phyloP scores from a whole-genome alignment of 2,797 vertebrate species.

The Muscicapa striata region DNA sequence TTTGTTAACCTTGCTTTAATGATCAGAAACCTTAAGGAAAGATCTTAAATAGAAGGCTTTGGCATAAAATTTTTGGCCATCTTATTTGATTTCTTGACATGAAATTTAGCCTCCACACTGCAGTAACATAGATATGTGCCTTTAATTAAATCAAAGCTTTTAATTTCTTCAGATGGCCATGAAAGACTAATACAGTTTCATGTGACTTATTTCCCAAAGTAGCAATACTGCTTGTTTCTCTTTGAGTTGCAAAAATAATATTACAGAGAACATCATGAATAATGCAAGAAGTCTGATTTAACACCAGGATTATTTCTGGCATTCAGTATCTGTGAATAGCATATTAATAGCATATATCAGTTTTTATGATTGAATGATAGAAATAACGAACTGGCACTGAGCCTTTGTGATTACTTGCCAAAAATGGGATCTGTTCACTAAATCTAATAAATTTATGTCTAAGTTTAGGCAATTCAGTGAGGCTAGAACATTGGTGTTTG shows the following conservation, averaged over 20 bases:
- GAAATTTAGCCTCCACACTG: neutral
- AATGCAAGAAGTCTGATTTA: slow-evolving; percentile 64
- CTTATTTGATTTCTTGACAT: neutral
- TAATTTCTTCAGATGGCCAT: neutral
- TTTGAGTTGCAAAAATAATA: slow-evolving; percentile 29
- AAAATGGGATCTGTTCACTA: slow-evolving; percentile 6
- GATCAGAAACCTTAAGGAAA: neutral
- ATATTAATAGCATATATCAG: slow-evolving; percentile 37
- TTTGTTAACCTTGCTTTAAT: neutral
- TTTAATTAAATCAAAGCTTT: slow-evolving; percentile 15
- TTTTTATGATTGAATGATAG: slow-evolving; percentile 56
- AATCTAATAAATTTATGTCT: neutral
- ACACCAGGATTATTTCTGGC: slow-evolving; percentile 61
- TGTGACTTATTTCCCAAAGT: slow-evolving; percentile 11
- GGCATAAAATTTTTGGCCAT: neutral
- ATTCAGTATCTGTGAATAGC: slow-evolving; percentile 40
- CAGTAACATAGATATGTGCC: neutral
- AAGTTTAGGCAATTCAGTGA: neutral
- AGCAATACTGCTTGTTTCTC: neutral
- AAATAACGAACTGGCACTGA: slow-evolving; percentile 43
- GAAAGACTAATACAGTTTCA: neutral
- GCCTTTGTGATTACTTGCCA: neutral
- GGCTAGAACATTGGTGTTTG: neutral
- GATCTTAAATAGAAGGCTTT: neutral
- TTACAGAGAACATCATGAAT: slow-evolving; percentile 45